Evolutionary conservation across 1,140 invertebrate species (phyloP).

Genomic region (Lepidostoma basale): DNA sequence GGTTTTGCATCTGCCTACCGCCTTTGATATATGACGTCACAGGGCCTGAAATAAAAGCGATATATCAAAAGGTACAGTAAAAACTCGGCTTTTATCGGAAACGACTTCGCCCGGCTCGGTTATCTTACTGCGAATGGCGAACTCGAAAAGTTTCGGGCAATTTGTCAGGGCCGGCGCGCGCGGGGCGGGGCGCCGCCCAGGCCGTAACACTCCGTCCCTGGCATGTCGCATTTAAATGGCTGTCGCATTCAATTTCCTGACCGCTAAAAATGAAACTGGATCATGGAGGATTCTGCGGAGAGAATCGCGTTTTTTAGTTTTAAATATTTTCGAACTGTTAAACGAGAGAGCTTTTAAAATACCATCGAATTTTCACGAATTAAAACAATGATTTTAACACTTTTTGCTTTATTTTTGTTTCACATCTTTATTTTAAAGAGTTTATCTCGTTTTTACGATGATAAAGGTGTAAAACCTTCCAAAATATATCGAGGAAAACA

Average conservation of each 20-base stretch:
- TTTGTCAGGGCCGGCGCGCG: conserved; percentile 14
- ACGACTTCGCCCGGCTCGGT: conserved; percentile 4
- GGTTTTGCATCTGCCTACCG: too few species aligned
- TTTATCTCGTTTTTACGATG: too few species aligned
- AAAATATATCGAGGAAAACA: too few species aligned
- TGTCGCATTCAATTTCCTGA: background rate
- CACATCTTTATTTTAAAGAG: too few species aligned
- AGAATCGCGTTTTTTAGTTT: too few species aligned
- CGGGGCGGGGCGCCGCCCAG: background rate
- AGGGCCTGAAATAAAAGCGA: conserved; percentile 12
- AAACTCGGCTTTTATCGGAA: conserved; percentile 20
- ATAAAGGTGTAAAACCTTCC: too few species aligned
- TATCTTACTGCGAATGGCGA: conserved; percentile 8
- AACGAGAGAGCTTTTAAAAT: too few species aligned
- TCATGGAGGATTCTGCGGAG: background rate
- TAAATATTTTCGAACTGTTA: too few species aligned
- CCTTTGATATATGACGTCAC: conserved; percentile 6
- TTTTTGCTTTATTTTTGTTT: too few species aligned
- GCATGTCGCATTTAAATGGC: background rate
- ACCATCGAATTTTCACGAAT: too few species aligned
- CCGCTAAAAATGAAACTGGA: background rate
- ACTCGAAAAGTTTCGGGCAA: conserved; percentile 25
- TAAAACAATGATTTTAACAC: too few species aligned
- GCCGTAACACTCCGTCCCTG: conserved; percentile 14
- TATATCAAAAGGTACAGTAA: conserved; percentile 19